These are phyloP conservation scores for Leptothorax acervorum DNA, from an alignment of 2,888 invertebrate genomes.

Conservation along the genomic window DNA sequence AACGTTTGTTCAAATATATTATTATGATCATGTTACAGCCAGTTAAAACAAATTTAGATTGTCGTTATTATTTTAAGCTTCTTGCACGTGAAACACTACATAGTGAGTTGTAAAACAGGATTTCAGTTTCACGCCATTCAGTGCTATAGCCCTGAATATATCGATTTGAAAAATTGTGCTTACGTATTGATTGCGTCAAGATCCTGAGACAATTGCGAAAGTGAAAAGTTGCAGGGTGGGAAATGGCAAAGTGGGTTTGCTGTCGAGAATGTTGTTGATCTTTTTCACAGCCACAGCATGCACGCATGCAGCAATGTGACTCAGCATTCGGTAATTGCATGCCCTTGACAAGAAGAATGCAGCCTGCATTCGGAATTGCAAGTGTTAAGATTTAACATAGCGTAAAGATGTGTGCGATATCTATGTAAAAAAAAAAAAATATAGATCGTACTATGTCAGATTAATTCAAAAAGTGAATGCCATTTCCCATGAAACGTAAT, in stretches of 20 bases:
- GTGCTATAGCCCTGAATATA: constrained; percentile 39
- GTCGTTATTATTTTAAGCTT: background rate
- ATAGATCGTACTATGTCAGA: background rate
- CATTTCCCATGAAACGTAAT: background rate
- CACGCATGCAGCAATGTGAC: constrained; percentile 33
- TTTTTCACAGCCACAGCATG: constrained; percentile 38
- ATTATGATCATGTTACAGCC: background rate
- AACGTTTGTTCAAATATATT: background rate
- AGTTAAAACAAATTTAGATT: background rate
- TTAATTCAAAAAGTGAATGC: background rate
- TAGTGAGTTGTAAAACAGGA: background rate
- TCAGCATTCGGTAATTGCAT: constrained; percentile 51
- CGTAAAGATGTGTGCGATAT: background rate
- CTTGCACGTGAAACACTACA: background rate
- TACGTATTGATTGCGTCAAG: constrained; percentile 55
- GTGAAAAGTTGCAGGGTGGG: constrained; percentile 51
- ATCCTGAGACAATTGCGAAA: constrained; percentile 48
- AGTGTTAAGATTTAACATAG: constrained; percentile 24
- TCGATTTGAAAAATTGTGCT: constrained; percentile 63
- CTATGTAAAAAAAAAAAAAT: background rate
- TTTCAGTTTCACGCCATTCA: constrained; percentile 23
- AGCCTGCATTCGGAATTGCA: constrained; percentile 18
- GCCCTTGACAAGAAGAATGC: constrained; percentile 48
- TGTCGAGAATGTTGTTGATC: constrained; percentile 70
- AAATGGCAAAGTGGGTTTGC: constrained; percentile 37